phyloP scores from a whole-genome alignment of 2,797 vertebrate genomes.

The Bovichtus variegatus region DNA sequence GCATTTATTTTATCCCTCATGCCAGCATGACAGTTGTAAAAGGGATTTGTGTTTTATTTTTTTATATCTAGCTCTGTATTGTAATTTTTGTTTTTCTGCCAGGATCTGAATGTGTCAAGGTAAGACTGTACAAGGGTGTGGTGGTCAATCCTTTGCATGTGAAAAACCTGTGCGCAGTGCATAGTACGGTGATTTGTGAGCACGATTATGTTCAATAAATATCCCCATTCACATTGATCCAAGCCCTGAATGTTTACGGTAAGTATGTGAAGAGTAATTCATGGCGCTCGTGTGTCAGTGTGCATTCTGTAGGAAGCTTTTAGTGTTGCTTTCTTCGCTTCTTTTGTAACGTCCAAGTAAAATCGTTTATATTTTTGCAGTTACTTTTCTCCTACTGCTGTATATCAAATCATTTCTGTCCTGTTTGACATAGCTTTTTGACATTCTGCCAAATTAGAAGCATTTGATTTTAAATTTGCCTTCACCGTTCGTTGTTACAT shows the following conservation, averaged over 20 bases:
- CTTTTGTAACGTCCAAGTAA: slow-evolving; percentile 30
- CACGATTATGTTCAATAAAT: slow-evolving; percentile 40
- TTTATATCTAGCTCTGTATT: slow-evolving; percentile 67
- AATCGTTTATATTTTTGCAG: slow-evolving; percentile 11
- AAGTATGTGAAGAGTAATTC: slow-evolving; percentile 19
- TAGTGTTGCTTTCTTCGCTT: slow-evolving; percentile 30
- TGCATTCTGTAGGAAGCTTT: slow-evolving; percentile 23
- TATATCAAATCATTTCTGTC: slow-evolving; percentile 19
- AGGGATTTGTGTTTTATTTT: slow-evolving; percentile 38
- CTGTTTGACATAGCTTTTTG: slow-evolving; percentile 6
- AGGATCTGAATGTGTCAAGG: slow-evolving; percentile 81
- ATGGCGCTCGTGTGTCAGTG: slow-evolving; percentile 12
- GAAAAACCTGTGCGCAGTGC: slow-evolving; percentile 58
- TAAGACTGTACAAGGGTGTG: slow-evolving; percentile 77
- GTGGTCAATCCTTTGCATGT: slow-evolving; percentile 76
- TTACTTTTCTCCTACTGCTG: not conserved
- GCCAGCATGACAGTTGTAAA: slow-evolving; percentile 62
- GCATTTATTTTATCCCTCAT: slow-evolving; percentile 49
- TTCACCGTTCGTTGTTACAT: not conserved
- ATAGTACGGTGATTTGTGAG: slow-evolving; percentile 54
- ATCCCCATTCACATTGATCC: slow-evolving; percentile 23
- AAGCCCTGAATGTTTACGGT: slow-evolving; percentile 18
- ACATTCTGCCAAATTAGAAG: slow-evolving; percentile 33
- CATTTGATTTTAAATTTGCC: slow-evolving; percentile 40
- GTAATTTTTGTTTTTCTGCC: slow-evolving; percentile 78